phyloP scores from a whole-genome alignment of 2,888 invertebrate genomes.

The Entomobrya multifasciata region DNA sequence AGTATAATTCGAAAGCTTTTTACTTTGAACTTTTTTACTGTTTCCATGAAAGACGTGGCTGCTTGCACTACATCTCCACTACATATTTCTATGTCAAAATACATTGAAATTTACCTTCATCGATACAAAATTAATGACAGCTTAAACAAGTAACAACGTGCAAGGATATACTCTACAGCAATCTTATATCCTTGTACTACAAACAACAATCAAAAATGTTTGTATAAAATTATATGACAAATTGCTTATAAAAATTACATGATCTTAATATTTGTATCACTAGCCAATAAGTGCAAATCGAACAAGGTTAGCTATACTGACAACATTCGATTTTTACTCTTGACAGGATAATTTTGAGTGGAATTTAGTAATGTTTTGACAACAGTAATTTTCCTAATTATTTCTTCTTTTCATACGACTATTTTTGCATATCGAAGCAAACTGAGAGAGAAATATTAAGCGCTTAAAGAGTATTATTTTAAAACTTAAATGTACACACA shows the following conservation, averaged over 20 bases:
- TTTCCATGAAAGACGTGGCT: too few species aligned
- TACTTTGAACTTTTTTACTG: too few species aligned
- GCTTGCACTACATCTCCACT: too few species aligned
- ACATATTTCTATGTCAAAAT: too few species aligned
- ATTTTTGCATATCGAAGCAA: not conserved
- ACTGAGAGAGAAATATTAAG: not conserved
- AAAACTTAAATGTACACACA: not conserved
- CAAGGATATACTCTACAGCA: not conserved
- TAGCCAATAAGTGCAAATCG: not conserved
- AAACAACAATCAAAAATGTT: not conserved
- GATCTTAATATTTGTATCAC: not conserved
- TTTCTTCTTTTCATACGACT: not conserved
- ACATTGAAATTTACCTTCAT: not conserved
- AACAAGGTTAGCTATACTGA: not conserved
- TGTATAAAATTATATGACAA: slow-evolving; percentile 7
- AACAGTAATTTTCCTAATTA: not conserved
- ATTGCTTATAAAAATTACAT: not conserved
- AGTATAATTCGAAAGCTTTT: too few species aligned
- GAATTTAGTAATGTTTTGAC: too few species aligned
- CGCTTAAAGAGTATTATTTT: not conserved
- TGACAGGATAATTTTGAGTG: slow-evolving; percentile 11
- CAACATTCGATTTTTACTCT: not conserved
- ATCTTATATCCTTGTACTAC: not conserved
- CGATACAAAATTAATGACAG: slow-evolving; percentile 18
- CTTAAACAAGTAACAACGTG: not conserved